Evolutionary conservation across 2,113 vertebrate genomes (phyloP).

Genomic region (Rhineura floridana): DNA sequence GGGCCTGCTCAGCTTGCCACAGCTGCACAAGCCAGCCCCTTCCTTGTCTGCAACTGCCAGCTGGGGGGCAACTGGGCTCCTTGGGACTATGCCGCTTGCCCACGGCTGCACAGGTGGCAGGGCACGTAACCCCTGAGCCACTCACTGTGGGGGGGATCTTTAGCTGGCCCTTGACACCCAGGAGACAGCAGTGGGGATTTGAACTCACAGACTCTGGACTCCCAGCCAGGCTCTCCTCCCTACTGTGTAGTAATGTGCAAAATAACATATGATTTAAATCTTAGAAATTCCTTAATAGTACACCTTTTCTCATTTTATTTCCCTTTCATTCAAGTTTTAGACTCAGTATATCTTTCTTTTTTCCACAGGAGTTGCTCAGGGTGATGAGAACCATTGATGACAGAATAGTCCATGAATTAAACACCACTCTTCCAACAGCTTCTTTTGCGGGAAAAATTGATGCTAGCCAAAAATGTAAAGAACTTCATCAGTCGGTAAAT

Average conservation of each 20-base stretch:
- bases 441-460: conserved; percentile 95
- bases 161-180: no score
- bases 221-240: no score
- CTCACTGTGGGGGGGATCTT: no score
- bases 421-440: conserved; percentile 93
- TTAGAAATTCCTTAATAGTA: not conserved
- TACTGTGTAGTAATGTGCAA: not conserved
- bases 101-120: no score
- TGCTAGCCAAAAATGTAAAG: conserved; percentile 91
- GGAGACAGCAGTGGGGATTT: no score
- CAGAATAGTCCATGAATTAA: conserved; percentile 93
- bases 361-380: conserved; percentile 88
- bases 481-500: conserved; percentile 95
- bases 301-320: not conserved
- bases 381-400: conserved; percentile 95
- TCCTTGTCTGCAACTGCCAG: no score
- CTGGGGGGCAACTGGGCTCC: no score
- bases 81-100: no score
- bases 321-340: conserved; percentile 23
- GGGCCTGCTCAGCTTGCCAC: no score
- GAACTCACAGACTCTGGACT: no score
- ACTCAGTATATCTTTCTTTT: conserved; percentile 38
- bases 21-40: no score
- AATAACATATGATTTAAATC: conserved; percentile 18
- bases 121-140: no score